Evolutionary conservation across 2,797 vertebrate species (phyloP), one percentile per base, ranked within the genome.

Genomic region (Pseudomugil gertrudae): DNA sequence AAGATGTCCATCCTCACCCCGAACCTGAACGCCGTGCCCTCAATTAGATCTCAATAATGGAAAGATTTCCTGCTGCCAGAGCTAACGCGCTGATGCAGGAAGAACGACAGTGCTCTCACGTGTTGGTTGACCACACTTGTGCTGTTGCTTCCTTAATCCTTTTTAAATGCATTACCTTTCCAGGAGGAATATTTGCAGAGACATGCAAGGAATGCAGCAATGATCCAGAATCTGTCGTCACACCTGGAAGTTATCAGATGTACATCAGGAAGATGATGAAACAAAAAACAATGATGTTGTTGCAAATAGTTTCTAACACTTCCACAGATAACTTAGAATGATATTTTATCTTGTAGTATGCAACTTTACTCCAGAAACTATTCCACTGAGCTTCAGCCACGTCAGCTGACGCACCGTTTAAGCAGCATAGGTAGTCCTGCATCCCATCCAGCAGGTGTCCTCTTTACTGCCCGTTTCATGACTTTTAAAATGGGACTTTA

Each of bases 201-300:
- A 69, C 55, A 77, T 67, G 63, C 33, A 62, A 47, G 63, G 65
- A 71, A 73, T 63, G 60, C 30, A 63, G 29, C 52, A 26, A 54
- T 66, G 35, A 38, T 8, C 6, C 36, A 3, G 36, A 14, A 38
- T 15, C 5, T 29, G 29, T 3, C 29, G 32, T 32, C 32, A 32
- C 32, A 5, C 38, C 33, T 43, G 29, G 62, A 9, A 45, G 66
- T 30, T 14, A 43, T 21, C 15, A 50, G 54, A 72, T 26, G 24
- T 45, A 19, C 32, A 52, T 26, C 64, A n/a, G 9, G 52, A 6
- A 21, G 52, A n/a, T 43, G 38, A 43, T 19, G 3, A 24, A 24
- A 26, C 47, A 50, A 50, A 14, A 50, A 24, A 32, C 6, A 6
- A n/a, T n/a, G n/a, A n/a, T n/a, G n/a, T 29, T 29, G 3, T 29